These are phyloP conservation scores for Papilio glaucus DNA, from an alignment of 1,140 invertebrate genomes.

Conservation along the genomic window DNA sequence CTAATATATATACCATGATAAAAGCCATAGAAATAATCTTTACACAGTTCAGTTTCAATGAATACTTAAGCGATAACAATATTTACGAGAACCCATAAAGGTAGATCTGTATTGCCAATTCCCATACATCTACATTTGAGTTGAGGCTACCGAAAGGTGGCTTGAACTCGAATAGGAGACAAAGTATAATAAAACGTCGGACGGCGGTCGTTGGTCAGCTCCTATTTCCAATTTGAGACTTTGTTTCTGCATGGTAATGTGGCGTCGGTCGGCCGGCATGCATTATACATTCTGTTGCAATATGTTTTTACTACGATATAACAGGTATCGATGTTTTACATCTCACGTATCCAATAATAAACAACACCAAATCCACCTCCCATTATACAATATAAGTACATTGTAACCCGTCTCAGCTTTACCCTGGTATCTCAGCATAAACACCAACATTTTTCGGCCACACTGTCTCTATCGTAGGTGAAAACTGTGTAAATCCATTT, in stretches of 20 bases:
- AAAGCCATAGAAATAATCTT: no score
- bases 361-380: not conserved
- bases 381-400: not conserved
- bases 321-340: slow-evolving; percentile 32
- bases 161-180: slow-evolving; percentile 23
- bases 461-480: no score
- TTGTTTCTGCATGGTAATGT: slow-evolving; percentile 22
- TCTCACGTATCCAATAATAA: not conserved
- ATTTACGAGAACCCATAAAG: not conserved
- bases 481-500: no score
- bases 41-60: no score
- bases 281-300: slow-evolving; percentile 27
- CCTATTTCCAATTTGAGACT: slow-evolving; percentile 15
- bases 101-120: not conserved
- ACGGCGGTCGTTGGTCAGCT: slow-evolving; percentile 7
- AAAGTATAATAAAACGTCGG: not conserved
- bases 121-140: no score
- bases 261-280: slow-evolving; percentile 6
- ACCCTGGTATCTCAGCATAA: no score
- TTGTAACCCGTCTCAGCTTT: no score
- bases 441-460: no score
- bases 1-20: no score
- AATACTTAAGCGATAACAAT: no score
- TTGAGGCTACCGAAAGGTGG: slow-evolving; percentile 33
- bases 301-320: slow-evolving; percentile 3